Evolutionary conservation across 2,113 vertebrate genomes (phyloP), one percentile per base, ranked within the genome.

Genomic region (Callopanchax toddi): DNA sequence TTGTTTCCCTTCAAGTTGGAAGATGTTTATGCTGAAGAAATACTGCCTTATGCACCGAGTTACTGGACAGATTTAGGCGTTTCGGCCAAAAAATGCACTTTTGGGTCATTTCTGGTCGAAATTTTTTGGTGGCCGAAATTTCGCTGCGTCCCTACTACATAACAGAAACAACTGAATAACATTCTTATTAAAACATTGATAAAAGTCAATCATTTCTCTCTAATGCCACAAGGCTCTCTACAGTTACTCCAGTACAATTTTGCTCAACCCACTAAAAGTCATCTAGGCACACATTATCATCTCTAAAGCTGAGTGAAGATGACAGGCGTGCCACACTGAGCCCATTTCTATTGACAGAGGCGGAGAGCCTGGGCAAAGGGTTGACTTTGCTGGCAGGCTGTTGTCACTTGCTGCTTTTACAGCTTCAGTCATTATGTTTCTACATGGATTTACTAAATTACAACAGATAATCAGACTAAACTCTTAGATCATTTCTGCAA

Each of bases 341-440:
- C 39, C 69, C 20, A 79, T 87, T 75, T 65, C 75, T 82, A 86
- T 73, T 84, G 85, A 87, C 88, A 86, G 68, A 62, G 32, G 46
- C 36, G 56, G 61, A 76, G 54, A 55, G 52, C 37, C 58, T 4
- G 56, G 68, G 67, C 72, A 40, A 46, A 69, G 72, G 79, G 77
- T 86, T 29, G 52, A 85, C 74, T 80, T 45, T 37, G 56, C 74
- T 34, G 66, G 44, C 58, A 29, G 77, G 60, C 58, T 67, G 43
- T 61, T 81, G 71, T 78, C 49, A 26, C 48, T 81, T 57, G 48
- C 37, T 18, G 11, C 48, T 60, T 44, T 59, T 45, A 1, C 44
- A 18, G 37, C 60, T 45, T 16, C 16, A 60, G 62, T 29, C 11
- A 11, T 21, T 53, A 23, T 36, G 26, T 50, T 54, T 39, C 45